Conservation (phyloP, 2,888 invertebrate species). For the Apamea sordens region DNA sequence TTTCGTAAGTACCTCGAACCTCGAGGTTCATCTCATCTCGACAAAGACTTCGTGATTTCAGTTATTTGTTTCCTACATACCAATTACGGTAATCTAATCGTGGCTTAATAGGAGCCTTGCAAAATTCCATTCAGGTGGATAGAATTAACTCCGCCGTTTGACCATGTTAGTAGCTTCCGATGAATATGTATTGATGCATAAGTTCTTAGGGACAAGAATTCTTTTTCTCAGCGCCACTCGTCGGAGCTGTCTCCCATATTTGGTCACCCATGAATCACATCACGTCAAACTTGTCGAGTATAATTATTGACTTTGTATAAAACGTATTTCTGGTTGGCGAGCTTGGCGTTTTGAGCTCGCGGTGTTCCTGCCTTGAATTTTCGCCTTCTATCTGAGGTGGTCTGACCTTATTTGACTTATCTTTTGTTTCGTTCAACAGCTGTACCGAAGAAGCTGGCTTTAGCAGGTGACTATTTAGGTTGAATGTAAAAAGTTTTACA, state of each 20-base stretch:
- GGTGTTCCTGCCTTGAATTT: conserved; percentile 48
- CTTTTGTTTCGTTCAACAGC: conserved; percentile 42
- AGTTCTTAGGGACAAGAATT: conserved; percentile 72
- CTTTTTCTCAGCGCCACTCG: conserved; percentile 74
- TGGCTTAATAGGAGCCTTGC: conserved; percentile 73
- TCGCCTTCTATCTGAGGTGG: conserved; percentile 28
- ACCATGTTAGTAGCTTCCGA: conserved; percentile 78
- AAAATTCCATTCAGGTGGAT: conserved; percentile 76
- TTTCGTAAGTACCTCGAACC: conserved; percentile 28
- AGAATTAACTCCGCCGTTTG: conserved; percentile 74
- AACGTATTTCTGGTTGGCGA: conserved; percentile 56
- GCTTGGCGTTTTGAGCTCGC: conserved; percentile 32
- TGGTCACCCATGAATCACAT: conserved; percentile 78
- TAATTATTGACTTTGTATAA: conserved; percentile 64
- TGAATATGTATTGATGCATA: conserved; percentile 79
- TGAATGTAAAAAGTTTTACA: conserved; percentile 47
- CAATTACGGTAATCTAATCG: conserved; percentile 76
- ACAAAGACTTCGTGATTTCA: conserved; percentile 59
- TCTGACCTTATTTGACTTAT: conserved; percentile 40
- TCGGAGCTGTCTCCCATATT: conserved; percentile 76
- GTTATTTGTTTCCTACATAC: conserved; percentile 79
- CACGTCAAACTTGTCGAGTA: conserved; percentile 70
- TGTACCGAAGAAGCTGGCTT: conserved; percentile 42
- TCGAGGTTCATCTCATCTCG: conserved; percentile 52
- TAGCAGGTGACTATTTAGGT: conserved; percentile 48